Evolutionary conservation across 2,888 invertebrate genomes (phyloP), one percentile per base, ranked within the genome.

Genomic region (Volucella inanis): DNA sequence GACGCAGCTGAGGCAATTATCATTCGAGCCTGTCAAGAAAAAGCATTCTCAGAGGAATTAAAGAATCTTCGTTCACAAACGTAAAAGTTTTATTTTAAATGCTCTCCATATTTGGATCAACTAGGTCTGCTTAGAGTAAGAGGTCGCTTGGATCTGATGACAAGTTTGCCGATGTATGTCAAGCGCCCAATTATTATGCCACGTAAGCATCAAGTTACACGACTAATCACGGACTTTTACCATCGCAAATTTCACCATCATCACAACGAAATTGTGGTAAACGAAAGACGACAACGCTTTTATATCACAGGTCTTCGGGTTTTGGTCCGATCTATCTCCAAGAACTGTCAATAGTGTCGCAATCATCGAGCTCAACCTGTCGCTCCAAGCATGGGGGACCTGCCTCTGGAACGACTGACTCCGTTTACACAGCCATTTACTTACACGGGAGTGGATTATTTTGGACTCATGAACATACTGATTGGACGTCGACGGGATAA

Each of bases 151-250:
- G 61, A 50, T n/a, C 39, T 18, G 22, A 11, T 38, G n/a, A 47
- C 12, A 38, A 15, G 50, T 9, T 41, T 65, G 11, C 12, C 12
- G 38, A 31, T 18, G 41, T 18, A 50, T 55, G 22, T 65, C 9
- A 81, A 81, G 22, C 59, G 71, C 2, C 81, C 85, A n/a, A 59
- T 83, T 22, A 80, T 84, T 12, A 47, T 84, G 43, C 75, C 81
- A 3, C 55, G 43, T n/a, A 49, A 64, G 11, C 67, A 75, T 15
- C 12, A 38, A 15, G 61, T 68, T 2, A 57, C 67, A 14, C 38
- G 11, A 9, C 47, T 67, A 41, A 59, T 74, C 11, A 18, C 22
- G 10, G 70, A 81, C 18, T 77, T 12, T 49, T 77, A 70, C 41
- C 77, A 85, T 38, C 47, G 78, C 6, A 81, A 65, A 55, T 72